phyloP scores from a whole-genome alignment of 1,140 invertebrate species.

The Melitaea cinxia region DNA sequence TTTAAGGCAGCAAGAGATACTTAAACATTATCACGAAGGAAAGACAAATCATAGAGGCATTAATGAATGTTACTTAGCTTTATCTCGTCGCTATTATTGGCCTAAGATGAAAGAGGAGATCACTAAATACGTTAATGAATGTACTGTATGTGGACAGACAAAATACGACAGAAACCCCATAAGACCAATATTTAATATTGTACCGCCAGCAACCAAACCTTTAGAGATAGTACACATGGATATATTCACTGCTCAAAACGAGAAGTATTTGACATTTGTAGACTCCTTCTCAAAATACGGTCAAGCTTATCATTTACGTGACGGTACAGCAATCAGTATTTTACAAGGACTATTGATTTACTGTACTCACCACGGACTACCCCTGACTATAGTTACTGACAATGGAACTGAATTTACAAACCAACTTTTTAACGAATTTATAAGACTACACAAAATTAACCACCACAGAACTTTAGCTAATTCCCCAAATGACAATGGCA shows the following conservation, averaged over 20 bases:
- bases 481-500: slow-evolving; percentile 33
- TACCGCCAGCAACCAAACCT: slow-evolving; percentile 7
- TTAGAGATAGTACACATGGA: slow-evolving; percentile 13
- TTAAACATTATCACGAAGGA: not conserved
- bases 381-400: slow-evolving; percentile 29
- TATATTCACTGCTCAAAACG: slow-evolving; percentile 5
- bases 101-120: slow-evolving; percentile 32
- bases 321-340: slow-evolving; percentile 34
- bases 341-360: slow-evolving; percentile 32
- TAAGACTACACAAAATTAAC: slow-evolving; percentile 32
- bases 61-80: slow-evolving; percentile 18
- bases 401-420: slow-evolving; percentile 24
- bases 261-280: slow-evolving; percentile 21
- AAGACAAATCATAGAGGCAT: slow-evolving; percentile 14
- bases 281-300: slow-evolving; percentile 26
- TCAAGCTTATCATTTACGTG: slow-evolving; percentile 35
- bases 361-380: slow-evolving; percentile 31
- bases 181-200: slow-evolving; percentile 14
- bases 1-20: not conserved
- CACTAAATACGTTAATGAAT: slow-evolving; percentile 20
- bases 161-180: slow-evolving; percentile 11
- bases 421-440: not conserved
- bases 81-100: slow-evolving; percentile 25
- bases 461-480: slow-evolving; percentile 34
- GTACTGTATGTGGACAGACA: not conserved